Evolutionary conservation across 35 echinoderm and acorn worm genomes (phyloP), one percentile per base, ranked within the genome.

Genomic region (Heliocidaris erythrogramma): DNA sequence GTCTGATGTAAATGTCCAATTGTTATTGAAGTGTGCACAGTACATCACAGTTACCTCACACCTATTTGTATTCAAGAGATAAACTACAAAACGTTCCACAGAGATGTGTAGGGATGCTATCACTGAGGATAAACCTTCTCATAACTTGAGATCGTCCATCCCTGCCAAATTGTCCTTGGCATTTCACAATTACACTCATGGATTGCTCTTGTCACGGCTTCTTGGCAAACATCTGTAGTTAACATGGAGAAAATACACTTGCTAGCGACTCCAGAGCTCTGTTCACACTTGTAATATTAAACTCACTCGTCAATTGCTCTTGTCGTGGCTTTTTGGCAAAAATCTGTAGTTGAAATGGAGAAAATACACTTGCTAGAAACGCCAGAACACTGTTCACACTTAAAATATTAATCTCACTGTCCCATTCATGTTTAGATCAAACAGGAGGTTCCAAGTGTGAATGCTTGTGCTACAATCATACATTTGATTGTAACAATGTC

Each of bases 131-230:
- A 78, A 27, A 78, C 21, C 65, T 78, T 78, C 65, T 78, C 65
- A 78, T 78, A 78, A 78, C 65, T 78, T 78, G 65, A 78, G 65
- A 78, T 78, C 65, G 65, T 78, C 65, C 65, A 78, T 27, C 65
- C 65, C 65, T 78, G 65, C 65, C 65, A 78, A 78, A 78, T 78
- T 78, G 65, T 78, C 65, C 65, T 78, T 78, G 65, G 65, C 65
- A 78, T 78, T 78, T 78, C 27, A n/a, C 65, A 18, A 78, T 78
- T 78, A 78, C 65, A 78, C 27, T 78, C 65, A n/a, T 27, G 65
- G 17, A 24, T 78, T 21, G 65, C 65, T 78, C 65, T 78, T 27
- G 65, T 78, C 21, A 24, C 18, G 27, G 65, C 65, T 78, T 78
- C 65, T 78, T n/a, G 27, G 27, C 65, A 78, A 78, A 78, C 65